phyloP scores from a whole-genome alignment of 2,113 vertebrate species.

The Cygnus atratus region DNA sequence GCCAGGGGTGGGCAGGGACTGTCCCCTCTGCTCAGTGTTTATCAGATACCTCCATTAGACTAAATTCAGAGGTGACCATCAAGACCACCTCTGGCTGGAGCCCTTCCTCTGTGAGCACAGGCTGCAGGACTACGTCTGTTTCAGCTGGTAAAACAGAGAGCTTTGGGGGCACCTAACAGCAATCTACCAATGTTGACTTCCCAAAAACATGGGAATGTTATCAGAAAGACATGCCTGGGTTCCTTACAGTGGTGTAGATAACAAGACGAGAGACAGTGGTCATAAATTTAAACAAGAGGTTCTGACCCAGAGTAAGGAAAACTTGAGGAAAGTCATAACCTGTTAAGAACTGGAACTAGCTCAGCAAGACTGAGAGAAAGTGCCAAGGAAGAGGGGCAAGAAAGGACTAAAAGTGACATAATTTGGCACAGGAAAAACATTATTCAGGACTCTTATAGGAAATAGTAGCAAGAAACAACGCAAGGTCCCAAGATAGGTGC shows the following conservation, averaged over 20 bases:
- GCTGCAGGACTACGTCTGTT: neutral
- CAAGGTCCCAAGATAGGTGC: neutral
- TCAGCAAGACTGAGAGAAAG: neutral
- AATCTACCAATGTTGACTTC: neutral
- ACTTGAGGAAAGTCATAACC: neutral
- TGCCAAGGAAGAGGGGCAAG: neutral
- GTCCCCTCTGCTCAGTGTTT: rapidly evolving
- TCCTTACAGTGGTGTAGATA: neutral
- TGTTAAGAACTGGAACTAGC: neutral
- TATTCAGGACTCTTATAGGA: neutral
- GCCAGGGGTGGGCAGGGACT: neutral
- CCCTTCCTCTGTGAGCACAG: neutral
- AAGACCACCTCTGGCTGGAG: neutral
- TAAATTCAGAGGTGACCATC: neutral
- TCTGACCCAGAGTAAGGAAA: neutral
- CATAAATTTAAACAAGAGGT: neutral
- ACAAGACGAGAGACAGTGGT: neutral
- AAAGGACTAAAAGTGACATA: neutral
- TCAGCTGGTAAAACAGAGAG: neutral
- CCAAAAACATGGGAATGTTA: neutral
- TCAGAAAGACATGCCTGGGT: neutral
- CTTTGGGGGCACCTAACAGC: neutral
- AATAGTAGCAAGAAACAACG: neutral
- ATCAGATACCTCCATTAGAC: neutral
- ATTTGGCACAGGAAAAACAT: neutral